phyloP scores from a whole-genome alignment of 2,113 vertebrate genomes.

The Atherinomorus stipes region DNA sequence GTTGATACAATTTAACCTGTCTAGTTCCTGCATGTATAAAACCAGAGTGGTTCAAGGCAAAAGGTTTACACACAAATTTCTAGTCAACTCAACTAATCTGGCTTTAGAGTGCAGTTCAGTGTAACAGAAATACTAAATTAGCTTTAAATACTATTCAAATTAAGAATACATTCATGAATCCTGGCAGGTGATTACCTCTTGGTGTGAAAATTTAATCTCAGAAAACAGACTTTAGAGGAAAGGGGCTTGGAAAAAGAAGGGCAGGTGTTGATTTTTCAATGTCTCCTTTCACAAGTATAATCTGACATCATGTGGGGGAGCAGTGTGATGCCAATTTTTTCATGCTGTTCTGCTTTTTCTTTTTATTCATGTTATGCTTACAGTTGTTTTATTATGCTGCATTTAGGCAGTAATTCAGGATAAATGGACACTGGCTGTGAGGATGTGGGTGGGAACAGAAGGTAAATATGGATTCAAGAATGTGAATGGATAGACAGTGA shows the following conservation, averaged over 20 bases:
- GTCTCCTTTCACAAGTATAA: constrained; percentile 31
- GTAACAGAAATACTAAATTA: too few species aligned
- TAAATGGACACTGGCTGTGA: constrained; percentile 28
- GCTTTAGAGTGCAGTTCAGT: too few species aligned
- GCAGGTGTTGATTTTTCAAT: constrained; percentile 30
- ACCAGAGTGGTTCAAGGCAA: too few species aligned
- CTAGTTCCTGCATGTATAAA: too few species aligned
- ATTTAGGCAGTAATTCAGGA: constrained; percentile 22
- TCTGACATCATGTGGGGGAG: constrained; percentile 42
- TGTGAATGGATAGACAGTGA: constrained; percentile 18
- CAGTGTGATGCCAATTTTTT: constrained; percentile 15
- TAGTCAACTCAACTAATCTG: too few species aligned
- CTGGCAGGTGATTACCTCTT: constrained; percentile 50
- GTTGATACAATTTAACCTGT: too few species aligned
- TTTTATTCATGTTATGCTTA: constrained; percentile 4
- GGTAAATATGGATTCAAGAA: too few species aligned
- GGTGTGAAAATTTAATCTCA: constrained; percentile 50
- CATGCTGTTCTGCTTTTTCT: too few species aligned
- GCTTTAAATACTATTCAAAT: constrained; percentile 43
- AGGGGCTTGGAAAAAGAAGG: background rate
- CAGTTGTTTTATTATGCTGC: constrained; percentile 3
- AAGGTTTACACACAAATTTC: too few species aligned
- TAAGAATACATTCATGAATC: constrained; percentile 29
- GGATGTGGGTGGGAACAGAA: constrained; percentile 12
- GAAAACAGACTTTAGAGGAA: constrained; percentile 28